Conservation (phyloP, 2,113 vertebrate genomes). For the Ovis aries region DNA sequence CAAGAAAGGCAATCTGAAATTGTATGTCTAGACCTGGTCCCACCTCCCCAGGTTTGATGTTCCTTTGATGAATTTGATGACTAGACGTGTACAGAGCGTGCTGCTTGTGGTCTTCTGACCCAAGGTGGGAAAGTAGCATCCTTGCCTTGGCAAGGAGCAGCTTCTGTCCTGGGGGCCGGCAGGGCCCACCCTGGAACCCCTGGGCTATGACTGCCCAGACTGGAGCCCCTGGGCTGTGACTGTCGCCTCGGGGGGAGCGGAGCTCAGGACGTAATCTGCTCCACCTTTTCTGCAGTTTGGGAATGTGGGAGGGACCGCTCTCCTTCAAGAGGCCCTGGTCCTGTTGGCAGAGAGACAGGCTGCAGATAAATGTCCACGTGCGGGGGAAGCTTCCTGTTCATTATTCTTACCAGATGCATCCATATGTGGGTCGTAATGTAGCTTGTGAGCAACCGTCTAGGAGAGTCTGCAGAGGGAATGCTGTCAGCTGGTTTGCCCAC, state of each 20-base stretch:
- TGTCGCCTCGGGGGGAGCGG: neutral
- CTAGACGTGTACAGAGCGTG: neutral
- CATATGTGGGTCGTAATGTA: neutral
- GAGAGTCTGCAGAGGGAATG: neutral
- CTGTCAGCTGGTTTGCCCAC: neutral
- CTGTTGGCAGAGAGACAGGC: neutral
- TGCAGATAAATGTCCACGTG: neutral
- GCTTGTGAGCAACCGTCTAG: neutral
- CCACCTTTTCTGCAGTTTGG: neutral
- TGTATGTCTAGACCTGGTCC: neutral
- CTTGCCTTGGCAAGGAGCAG: no score
- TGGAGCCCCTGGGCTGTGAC: neutral
- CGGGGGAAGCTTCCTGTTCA: neutral
- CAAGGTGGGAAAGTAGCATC: neutral
- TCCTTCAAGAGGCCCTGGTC: neutral
- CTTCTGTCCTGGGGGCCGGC: neutral
- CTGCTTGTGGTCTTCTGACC: neutral
- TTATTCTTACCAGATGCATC: neutral
- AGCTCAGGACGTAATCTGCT: neutral
- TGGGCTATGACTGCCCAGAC: no score
- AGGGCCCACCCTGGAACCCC: neutral
- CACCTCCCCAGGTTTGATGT: no score
- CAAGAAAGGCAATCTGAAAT: neutral
- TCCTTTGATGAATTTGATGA: neutral
- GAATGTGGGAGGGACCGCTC: accelerated